These are phyloP conservation scores for Brassicogethes aeneus DNA, from an alignment of 2,888 invertebrate genomes.

Conservation along the genomic window DNA sequence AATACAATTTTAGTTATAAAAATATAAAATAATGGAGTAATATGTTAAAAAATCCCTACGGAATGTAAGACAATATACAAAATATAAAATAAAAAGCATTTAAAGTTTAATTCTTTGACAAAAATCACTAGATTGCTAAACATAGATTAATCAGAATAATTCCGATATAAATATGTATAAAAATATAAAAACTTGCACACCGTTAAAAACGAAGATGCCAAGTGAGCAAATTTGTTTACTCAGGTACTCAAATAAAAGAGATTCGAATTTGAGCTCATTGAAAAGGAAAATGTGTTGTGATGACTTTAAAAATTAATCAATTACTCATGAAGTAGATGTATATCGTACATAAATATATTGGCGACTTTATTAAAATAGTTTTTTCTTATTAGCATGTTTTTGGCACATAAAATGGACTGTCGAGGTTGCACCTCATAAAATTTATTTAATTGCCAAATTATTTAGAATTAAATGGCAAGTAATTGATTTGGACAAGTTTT, in stretches of 20 bases:
- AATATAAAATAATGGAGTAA: slow-evolving; percentile 8
- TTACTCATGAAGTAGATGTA: neutral
- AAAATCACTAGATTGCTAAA: too few relatives aligned
- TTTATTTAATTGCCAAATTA: slow-evolving; percentile 13
- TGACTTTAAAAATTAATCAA: neutral
- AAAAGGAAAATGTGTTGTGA: neutral
- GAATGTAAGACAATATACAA: neutral
- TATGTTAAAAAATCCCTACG: slow-evolving; percentile 4
- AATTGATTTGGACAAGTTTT: slow-evolving; percentile 17
- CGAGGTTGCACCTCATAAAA: slow-evolving; percentile 12
- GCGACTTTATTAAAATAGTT: slow-evolving; percentile 20
- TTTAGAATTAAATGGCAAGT: slow-evolving; percentile 14
- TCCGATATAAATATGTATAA: slow-evolving; percentile 6
- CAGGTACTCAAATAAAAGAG: neutral
- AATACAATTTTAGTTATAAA: slow-evolving; percentile 15
- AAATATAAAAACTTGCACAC: slow-evolving; percentile 5
- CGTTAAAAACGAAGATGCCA: slow-evolving; percentile 6
- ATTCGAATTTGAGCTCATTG: slow-evolving; percentile 2
- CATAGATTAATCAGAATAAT: too few relatives aligned
- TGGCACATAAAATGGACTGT: slow-evolving; percentile 26
- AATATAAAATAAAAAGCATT: slow-evolving; percentile 4
- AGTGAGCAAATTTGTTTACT: slow-evolving; percentile 2
- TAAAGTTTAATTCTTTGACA: slow-evolving; percentile 10
- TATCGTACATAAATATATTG: slow-evolving; percentile 10
- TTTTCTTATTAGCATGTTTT: slow-evolving; percentile 17